phyloP scores from a whole-genome alignment of 1,140 invertebrate species.

The Papilio helenus region DNA sequence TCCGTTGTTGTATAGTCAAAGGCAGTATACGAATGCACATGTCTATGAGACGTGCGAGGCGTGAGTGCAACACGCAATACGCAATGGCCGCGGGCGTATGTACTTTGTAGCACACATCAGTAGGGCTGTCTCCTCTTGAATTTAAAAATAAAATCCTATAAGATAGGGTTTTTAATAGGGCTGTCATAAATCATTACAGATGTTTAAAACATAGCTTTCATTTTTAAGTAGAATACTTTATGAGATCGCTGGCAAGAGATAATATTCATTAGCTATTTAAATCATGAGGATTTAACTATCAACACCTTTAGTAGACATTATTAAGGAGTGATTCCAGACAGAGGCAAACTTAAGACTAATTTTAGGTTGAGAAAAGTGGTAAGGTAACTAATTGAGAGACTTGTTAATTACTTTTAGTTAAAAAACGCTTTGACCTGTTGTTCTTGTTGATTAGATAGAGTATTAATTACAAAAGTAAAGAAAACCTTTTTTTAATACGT shows the following conservation, averaged over 20 bases:
- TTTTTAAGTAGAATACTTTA: too few species aligned
- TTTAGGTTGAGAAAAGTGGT: not conserved
- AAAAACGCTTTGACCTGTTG: not conserved
- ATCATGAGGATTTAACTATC: too few species aligned
- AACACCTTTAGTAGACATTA: not conserved
- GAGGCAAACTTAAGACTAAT: not conserved
- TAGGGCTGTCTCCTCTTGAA: not conserved
- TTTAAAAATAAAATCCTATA: not conserved
- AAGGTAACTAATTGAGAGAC: not conserved
- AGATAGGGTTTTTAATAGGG: not conserved
- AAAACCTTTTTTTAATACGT: slow-evolving; percentile 20
- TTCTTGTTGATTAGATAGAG: not conserved
- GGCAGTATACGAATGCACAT: slow-evolving; percentile 4
- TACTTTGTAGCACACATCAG: slow-evolving; percentile 2
- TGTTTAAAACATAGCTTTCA: too few species aligned
- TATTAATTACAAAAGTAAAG: not conserved
- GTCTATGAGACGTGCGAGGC: slow-evolving; percentile 1
- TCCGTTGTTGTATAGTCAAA: not conserved
- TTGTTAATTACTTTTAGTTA: not conserved
- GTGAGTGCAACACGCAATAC: slow-evolving; percentile 21
- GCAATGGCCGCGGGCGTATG: not conserved
- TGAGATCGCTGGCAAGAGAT: too few species aligned
- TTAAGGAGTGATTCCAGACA: not conserved
- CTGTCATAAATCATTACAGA: not conserved
- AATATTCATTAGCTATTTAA: too few species aligned